Conservation (phyloP, 2,797 vertebrate genomes). For the Acrossocheilus fasciatus region DNA sequence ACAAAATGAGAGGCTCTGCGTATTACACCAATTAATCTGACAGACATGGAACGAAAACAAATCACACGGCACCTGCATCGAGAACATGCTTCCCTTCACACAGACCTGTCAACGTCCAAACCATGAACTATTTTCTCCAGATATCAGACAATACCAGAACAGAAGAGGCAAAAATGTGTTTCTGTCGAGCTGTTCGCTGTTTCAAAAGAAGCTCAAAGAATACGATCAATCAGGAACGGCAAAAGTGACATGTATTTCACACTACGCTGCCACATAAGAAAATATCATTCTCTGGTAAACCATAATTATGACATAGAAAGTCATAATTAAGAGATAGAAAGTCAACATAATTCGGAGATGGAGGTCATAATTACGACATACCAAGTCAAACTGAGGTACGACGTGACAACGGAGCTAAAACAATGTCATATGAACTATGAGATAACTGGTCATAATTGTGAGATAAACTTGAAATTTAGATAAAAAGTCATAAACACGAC, state of each 20-base stretch:
- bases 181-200: not conserved
- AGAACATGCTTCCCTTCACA: not conserved
- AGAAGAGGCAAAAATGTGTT: not conserved
- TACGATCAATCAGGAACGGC: not conserved
- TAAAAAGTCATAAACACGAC: not conserved
- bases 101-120: not conserved
- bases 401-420: not conserved
- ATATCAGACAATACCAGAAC: not conserved
- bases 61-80: slow-evolving; percentile 1
- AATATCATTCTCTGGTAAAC: not conserved
- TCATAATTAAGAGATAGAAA: not conserved
- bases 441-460: not conserved
- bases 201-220: not conserved
- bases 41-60: not conserved
- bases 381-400: not conserved
- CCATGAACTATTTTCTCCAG: not conserved
- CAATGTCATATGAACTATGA: not conserved
- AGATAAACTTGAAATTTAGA: not conserved
- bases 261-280: not conserved
- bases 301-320: not conserved
- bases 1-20: not conserved
- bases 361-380: not conserved
- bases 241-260: not conserved
- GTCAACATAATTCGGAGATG: not conserved
- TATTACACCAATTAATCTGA: slow-evolving; percentile 25